Evolutionary conservation across 1,140 invertebrate genomes (phyloP).

Genomic region (Ladona fulva): DNA sequence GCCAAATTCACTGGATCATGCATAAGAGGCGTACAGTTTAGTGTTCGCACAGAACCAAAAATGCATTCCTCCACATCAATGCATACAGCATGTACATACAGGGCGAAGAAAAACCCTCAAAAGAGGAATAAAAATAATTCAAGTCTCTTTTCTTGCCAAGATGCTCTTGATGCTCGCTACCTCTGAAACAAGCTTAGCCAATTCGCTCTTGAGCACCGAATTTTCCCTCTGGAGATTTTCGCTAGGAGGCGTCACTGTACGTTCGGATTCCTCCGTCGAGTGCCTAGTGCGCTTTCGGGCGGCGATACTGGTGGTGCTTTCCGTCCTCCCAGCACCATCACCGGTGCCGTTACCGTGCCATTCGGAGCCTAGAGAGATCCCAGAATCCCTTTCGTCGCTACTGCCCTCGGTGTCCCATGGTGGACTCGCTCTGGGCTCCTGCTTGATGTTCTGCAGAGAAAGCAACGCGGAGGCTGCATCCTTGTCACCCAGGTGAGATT

Average conservation of each 20-base stretch:
- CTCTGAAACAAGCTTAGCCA: constrained; percentile 81
- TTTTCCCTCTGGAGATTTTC: constrained; percentile 52
- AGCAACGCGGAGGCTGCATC: constrained; percentile 64
- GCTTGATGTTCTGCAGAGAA: constrained; percentile 59
- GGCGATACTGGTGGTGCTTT: constrained; percentile 23
- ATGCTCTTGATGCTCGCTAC: constrained; percentile 75
- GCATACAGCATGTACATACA: not conserved
- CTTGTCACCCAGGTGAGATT: constrained; percentile 79
- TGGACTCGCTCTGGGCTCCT: constrained; percentile 65
- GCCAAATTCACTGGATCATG: not conserved
- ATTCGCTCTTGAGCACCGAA: constrained; percentile 67
- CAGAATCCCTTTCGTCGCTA: constrained; percentile 78
- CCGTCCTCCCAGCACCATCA: constrained; percentile 30
- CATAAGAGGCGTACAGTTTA: not conserved
- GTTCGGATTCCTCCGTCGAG: constrained; percentile 25
- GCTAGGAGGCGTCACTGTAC: constrained; percentile 31
- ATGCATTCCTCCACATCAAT: not conserved
- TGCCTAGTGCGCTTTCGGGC: constrained; percentile 23
- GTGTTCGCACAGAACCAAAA: not conserved
- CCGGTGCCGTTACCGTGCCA: constrained; percentile 45
- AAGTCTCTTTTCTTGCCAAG: constrained; percentile 29
- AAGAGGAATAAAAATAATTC: not conserved
- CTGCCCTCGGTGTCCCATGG: constrained; percentile 76
- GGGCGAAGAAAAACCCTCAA: not conserved
- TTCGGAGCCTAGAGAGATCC: constrained; percentile 70